A percentile compares a stretch with the other conserved stretches of the same genome.
These are phyloP conservation scores for Galerucella pusilla DNA, from an alignment of 2,888 invertebrate species.

Conservation along the genomic window DNA sequence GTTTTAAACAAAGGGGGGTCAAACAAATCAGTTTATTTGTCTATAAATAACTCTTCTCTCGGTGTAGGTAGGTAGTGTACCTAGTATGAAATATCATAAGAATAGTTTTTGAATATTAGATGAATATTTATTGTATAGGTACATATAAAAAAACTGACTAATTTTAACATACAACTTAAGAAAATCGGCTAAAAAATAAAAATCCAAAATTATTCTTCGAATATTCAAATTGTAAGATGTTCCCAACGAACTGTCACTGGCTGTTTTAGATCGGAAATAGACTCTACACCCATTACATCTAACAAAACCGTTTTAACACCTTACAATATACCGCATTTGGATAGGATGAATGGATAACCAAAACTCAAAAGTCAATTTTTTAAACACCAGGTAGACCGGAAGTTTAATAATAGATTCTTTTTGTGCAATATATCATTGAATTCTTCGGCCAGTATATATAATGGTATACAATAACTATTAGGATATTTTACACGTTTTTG, in stretches of 20 bases:
- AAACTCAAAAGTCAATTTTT: conserved; percentile 42
- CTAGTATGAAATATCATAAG: too few species aligned
- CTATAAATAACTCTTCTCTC: too few species aligned
- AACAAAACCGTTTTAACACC: conserved; percentile 31
- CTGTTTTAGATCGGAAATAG: conserved; percentile 24
- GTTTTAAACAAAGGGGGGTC: too few species aligned
- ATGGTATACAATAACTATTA: conserved; percentile 43
- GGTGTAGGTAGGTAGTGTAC: too few species aligned
- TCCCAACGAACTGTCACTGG: neutral
- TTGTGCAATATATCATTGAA: conserved; percentile 44
- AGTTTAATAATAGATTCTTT: conserved; percentile 46
- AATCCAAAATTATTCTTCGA: neutral
- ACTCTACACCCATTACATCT: conserved; percentile 19
- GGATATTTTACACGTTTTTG: conserved; percentile 45
- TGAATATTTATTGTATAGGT: too few species aligned
- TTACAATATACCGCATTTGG: conserved; percentile 39
- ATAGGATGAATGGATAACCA: conserved; percentile 28
- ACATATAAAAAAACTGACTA: too few species aligned
- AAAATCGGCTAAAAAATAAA: too few species aligned
- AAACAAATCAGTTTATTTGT: too few species aligned
- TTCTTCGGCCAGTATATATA: conserved; percentile 43
- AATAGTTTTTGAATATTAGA: too few species aligned
- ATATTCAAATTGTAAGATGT: neutral
- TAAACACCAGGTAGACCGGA: conserved; percentile 47
- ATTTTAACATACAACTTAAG: too few species aligned